Conservation (phyloP, 2,888 invertebrate genomes). For the Halocaridina rubra region DNA sequence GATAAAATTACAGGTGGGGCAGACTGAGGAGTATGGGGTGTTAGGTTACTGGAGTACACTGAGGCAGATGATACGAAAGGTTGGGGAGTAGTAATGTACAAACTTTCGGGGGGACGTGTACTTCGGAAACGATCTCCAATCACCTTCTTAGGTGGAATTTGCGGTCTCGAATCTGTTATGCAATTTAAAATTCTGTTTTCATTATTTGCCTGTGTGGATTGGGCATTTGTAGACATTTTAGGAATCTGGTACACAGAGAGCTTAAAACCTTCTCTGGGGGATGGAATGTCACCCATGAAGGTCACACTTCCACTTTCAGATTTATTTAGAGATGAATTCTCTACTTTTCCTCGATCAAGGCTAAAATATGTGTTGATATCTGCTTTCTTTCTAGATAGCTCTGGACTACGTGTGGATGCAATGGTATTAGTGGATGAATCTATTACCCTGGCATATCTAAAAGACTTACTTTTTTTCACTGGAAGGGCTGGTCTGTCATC, state of each 20-base stretch:
- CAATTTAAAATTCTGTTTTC: not conserved
- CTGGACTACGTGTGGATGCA: conserved; percentile 39
- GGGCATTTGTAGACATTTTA: not conserved
- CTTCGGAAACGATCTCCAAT: conserved; percentile 35
- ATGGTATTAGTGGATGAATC: conserved; percentile 9
- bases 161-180: conserved; percentile 32
- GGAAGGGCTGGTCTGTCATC: conserved; percentile 62
- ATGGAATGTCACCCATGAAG: conserved; percentile 50
- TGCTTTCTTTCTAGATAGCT: conserved; percentile 46
- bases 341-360: conserved; percentile 39
- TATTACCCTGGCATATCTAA: conserved; percentile 49
- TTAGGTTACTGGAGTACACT: not conserved
- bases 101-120: not conserved
- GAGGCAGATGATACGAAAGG: not conserved
- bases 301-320: conserved; percentile 28
- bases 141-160: conserved; percentile 55
- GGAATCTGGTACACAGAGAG: conserved; percentile 55
- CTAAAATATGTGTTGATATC: conserved; percentile 60
- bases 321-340: not conserved
- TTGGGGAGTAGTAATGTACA: conserved; percentile 4
- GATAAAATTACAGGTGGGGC: conserved; percentile 12
- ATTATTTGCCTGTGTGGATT: not conserved
- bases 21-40: conserved; percentile 3
- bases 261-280: conserved; percentile 52
- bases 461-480: conserved; percentile 62